Conservation (phyloP, 2,797 vertebrate species). For the Syngnathus rostellatus region DNA sequence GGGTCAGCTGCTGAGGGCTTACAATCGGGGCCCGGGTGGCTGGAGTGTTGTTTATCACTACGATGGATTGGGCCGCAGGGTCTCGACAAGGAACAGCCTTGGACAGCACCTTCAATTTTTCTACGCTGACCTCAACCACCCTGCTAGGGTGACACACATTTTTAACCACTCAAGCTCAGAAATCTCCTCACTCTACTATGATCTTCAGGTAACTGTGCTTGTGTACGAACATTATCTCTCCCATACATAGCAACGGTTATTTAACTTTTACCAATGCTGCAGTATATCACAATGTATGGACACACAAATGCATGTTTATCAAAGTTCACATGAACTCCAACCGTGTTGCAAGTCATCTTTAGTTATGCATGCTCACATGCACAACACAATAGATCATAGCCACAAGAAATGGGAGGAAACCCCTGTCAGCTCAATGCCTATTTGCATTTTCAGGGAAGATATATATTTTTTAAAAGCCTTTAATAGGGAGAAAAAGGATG, state of each 20-base stretch:
- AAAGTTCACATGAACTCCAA: not conserved
- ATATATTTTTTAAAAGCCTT: not conserved
- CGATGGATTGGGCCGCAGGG: slow-evolving; percentile 87
- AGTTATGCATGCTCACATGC: no score
- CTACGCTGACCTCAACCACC: slow-evolving; percentile 95
- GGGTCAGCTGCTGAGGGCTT: slow-evolving; percentile 87
- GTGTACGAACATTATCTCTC: not conserved
- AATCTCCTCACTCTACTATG: slow-evolving; percentile 95
- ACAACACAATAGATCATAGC: no score
- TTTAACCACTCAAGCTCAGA: slow-evolving; percentile 99
- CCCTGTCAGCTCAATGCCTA: no score
- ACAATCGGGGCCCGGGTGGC: slow-evolving; percentile 82
- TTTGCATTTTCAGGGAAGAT: not conserved
- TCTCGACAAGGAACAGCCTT: slow-evolving; percentile 90
- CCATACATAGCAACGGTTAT: not conserved
- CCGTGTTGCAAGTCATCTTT: no score
- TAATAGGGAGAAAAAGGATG: not conserved
- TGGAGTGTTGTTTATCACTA: slow-evolving; percentile 98
- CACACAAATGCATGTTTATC: not conserved
- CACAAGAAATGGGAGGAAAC: no score
- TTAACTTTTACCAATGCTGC: no score
- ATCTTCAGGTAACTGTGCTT: slow-evolving; percentile 75
- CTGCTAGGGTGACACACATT: slow-evolving; percentile 88
- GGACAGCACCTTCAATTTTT: slow-evolving; percentile 98
- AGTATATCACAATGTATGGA: not conserved